These are phyloP conservation scores for Callocephalon fimbriatum DNA, from an alignment of 2,113 vertebrate species.

Conservation along the genomic window DNA sequence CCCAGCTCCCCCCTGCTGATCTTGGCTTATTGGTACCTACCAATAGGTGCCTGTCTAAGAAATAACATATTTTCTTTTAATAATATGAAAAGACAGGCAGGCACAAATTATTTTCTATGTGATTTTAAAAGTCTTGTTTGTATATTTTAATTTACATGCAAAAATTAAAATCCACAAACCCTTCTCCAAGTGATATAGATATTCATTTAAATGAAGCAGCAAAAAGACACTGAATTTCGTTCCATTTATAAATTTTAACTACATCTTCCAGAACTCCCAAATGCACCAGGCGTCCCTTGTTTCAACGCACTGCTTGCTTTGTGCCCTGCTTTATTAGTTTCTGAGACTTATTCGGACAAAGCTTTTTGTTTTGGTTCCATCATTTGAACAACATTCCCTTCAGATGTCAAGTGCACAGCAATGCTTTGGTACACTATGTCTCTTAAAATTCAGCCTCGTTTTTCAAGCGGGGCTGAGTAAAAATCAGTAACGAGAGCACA, in stretches of 20 bases:
- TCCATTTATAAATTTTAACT: not conserved
- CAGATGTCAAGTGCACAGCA: not conserved
- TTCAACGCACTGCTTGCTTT: not conserved
- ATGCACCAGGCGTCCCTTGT: not conserved
- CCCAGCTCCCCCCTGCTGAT: not conserved
- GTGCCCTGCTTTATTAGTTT: not conserved
- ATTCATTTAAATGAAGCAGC: not conserved
- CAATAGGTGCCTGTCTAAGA: rapidly evolving
- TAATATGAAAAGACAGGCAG: not conserved
- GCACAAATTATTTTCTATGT: not conserved
- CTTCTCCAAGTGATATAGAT: not conserved
- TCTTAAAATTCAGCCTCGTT: not conserved
- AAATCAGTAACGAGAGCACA: not conserved
- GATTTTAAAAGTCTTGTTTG: not conserved
- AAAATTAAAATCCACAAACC: not conserved
- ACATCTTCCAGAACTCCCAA: not conserved
- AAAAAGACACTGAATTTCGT: rapidly evolving
- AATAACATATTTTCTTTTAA: rapidly evolving
- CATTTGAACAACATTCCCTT: not conserved
- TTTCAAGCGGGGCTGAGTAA: not conserved
- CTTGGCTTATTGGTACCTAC: not conserved
- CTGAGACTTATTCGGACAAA: not conserved
- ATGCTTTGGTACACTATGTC: rapidly evolving
- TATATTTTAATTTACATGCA: not conserved
- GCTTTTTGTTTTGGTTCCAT: not conserved